Evolutionary conservation across 2,888 invertebrate species (phyloP).

Genomic region (Cryptocephalus primarius): DNA sequence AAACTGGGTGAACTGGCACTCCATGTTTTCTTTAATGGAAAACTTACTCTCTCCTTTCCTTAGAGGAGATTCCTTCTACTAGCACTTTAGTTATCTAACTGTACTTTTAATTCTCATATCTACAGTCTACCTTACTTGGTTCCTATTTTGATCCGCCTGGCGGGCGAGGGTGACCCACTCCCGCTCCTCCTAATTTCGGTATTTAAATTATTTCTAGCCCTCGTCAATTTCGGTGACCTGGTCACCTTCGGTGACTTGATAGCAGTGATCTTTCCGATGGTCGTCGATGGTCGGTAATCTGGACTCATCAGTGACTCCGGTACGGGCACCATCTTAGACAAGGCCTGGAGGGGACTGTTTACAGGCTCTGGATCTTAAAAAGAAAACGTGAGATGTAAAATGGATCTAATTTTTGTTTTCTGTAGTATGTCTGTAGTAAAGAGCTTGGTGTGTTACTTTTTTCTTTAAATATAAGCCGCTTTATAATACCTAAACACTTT

Average conservation of each 20-base stretch:
- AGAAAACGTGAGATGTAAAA: constrained; percentile 3
- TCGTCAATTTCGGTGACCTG: constrained; percentile 21
- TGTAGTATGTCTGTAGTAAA: no score
- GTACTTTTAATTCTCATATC: no score
- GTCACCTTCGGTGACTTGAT: neutral
- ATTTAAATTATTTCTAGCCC: constrained; percentile 9
- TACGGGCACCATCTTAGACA: constrained; percentile 79
- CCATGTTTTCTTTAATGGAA: no score
- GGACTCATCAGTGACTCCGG: constrained; percentile 82
- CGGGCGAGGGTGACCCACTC: constrained; percentile 16
- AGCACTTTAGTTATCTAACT: no score
- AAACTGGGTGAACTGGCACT: no score
- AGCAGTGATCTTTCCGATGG: constrained; percentile 13
- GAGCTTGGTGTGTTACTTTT: no score
- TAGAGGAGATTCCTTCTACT: no score
- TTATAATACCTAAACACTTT: constrained; percentile 24
- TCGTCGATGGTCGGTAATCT: constrained; percentile 46
- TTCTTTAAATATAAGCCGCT: neutral
- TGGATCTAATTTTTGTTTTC: neutral
- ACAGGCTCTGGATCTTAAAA: constrained; percentile 28
- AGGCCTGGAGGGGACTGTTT: constrained; percentile 60
- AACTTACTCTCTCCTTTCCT: no score
- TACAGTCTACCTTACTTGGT: no score
- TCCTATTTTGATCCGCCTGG: constrained; percentile 5
- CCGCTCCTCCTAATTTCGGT: constrained; percentile 14